Evolutionary conservation across 2,113 vertebrate genomes (phyloP), one percentile per base, ranked within the genome.

Genomic region (Heteronetta atricapilla): DNA sequence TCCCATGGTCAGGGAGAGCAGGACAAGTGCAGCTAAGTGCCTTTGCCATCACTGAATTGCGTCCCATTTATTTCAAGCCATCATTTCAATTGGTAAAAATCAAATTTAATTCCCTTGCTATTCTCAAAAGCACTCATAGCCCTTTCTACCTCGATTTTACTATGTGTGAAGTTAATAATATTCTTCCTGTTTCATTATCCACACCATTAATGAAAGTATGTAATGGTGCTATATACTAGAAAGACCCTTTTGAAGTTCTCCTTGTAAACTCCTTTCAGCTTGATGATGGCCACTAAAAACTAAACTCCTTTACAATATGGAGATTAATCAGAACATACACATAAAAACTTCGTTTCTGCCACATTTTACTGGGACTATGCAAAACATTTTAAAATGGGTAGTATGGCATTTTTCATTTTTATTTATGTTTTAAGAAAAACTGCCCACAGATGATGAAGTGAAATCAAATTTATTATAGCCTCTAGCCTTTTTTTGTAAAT

Each of bases 401-500:
- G 21, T 11, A 2, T 0, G 1, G n/a, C 31, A 59, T 66, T 87
- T 89, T 91, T 67, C 55, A 16, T 66, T 58, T 89, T 88, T 56
- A 59, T 82, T 70, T 4, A 1, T 56, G 18, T 88, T 91, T 88
- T 77, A 88, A 86, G 59, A 88, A 59, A 89, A 70, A 58, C 44
- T 50, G 50, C 17, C 67, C 48, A 38, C 63, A 8, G 67, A 44
- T 82, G 75, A 34, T 62, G 59, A 82, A 87, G 59, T 13, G 46
- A 46, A 31, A 7, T 95, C 58, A 82, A 73, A 91, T 67, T 74
- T 91, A 67, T 59, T 85, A 25, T 34, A 64, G 83, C 89, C 80
- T 84, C 22, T 46, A 79, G 89, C 58, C 66, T 55, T 13, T 53
- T 59, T 59, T 70, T 40, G 84, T 95, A 95, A 96, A 94, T 77